phyloP scores from a whole-genome alignment of 2,888 invertebrate genomes.

The Tipula lateralis region DNA sequence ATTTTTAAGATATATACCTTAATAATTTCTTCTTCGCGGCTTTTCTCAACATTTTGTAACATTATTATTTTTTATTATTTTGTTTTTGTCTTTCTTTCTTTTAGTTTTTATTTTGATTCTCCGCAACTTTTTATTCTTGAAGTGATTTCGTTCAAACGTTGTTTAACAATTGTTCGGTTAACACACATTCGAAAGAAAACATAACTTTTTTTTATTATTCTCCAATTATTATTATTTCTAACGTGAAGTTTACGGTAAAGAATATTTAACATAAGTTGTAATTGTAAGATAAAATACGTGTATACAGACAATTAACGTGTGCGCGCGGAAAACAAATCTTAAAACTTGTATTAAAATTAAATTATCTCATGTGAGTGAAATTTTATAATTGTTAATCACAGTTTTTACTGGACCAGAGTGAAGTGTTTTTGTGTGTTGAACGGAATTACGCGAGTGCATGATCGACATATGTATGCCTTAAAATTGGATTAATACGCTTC shows the following conservation, averaged over 20 bases:
- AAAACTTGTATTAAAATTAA: background rate
- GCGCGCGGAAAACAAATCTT: too few species aligned
- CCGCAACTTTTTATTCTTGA: background rate
- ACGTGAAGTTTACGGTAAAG: conserved; percentile 3
- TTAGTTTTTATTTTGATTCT: background rate
- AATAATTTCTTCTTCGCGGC: background rate
- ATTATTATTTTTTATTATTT: background rate
- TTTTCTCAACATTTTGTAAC: background rate
- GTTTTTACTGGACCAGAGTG: too few species aligned
- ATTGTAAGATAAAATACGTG: background rate
- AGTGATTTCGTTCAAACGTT: background rate
- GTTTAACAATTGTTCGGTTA: conserved; percentile 28
- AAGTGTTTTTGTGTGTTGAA: background rate
- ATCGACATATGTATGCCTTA: background rate
- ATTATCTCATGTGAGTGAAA: background rate
- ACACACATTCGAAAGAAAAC: background rate
- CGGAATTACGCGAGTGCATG: background rate
- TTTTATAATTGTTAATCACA: background rate
- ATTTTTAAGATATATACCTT: background rate
- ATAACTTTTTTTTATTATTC: background rate
- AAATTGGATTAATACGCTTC: background rate
- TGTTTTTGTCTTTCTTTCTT: background rate
- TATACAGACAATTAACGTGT: background rate
- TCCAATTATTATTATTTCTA: background rate
- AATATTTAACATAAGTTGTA: background rate